Base-by-base conservation (phyloP, 2,888 invertebrate genomes). In the Scaptomyza flava region DNA sequence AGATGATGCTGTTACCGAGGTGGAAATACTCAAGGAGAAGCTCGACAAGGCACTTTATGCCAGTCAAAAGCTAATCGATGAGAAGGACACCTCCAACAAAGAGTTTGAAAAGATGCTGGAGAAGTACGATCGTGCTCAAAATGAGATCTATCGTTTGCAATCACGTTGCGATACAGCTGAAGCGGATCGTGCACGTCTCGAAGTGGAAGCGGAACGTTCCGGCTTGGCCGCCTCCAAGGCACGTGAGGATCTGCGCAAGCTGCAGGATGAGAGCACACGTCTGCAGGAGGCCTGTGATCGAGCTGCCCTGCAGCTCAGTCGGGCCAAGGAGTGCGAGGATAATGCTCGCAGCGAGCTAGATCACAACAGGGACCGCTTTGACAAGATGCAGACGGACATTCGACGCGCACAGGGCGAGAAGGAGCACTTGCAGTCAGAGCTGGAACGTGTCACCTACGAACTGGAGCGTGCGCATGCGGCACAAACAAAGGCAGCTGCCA, bases 21-120 rank as follows among this genome's bases (percentile, higher is more conserved):
- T 97, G 48, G 96, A 96, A 86, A 95, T 97, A 80, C 92, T 97
- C 68, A 97, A 97, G 91, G 98, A 98, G 68, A 98, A 98, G 93
- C 93, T 97, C 66, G 98, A 98, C 78, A 98, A 98, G 91, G 94
- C 96, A 33, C 94, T 97, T 70, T 95, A 96, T 84, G 94, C 96
- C 31, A 94, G 96, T 72, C 96, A 96, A 90, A 97, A 97, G 92
- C 94, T 96, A 27, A 94, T 96, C 77, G 98, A 98, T 89, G 98
- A 98, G 89, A 96, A 96, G 84, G 98, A 98, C 84, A 95, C 94
- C 56, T 95, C 96, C 82, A 96, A 96, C 93, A 97, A 96, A 93
- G 98, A 98, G 93, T 96, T 97, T 91, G 97, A 98, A 91, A 96
- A 97, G 93, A 95, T 98, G 93, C 93, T 97, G 84, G 98, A 98